Evolutionary conservation across 2,888 invertebrate genomes (phyloP), one percentile per base, ranked within the genome.

Genomic region (Acleris sparsana): DNA sequence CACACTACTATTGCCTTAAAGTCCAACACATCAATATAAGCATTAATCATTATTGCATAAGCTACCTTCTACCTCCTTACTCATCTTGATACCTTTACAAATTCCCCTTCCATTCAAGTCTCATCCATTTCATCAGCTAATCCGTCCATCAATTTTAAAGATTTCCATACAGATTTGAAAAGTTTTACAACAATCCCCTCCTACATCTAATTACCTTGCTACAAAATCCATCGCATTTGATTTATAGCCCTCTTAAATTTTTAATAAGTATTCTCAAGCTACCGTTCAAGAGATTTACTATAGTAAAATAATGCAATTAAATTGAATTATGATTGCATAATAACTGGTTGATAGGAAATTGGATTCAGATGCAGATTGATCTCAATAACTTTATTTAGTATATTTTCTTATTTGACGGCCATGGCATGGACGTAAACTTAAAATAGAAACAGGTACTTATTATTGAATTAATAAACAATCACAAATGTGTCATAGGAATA

Each of bases 251-350:
- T 52, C 52, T 61, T 68, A 52, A 53, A 53, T 61, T 64, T 64
- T 68, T 68, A 64, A 68, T 64, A 64, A 64, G 53, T 56, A 56
- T 58, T 52, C 51, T 63, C 64, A 60, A 59, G 76, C 79, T 78
- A 73, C 77, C 69, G 74, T 71, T 71, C 70, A 25, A 63, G 63
- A 73, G 73, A 79, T 79, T 79, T 77, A 79, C 76, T 61, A 58
- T 64, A 67, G 53, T 71, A 73, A n/a, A 76, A 76, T 78, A 75
- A 72, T 77, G 74, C 72, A 68, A 77, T 79, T 75, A 76, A 67
- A 55, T 70, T 75, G 73, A 77, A 74, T 63, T 72, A 76, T 71
- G 70, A 63, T 60, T 68, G 22, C 48, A 57, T 62, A 69, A 62
- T 57, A 62, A 53, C 22, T 25, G 49, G 53, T 39, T 60, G 53